phyloP scores from a whole-genome alignment of 2,888 invertebrate genomes.

The Pharmacophagus antenor region DNA sequence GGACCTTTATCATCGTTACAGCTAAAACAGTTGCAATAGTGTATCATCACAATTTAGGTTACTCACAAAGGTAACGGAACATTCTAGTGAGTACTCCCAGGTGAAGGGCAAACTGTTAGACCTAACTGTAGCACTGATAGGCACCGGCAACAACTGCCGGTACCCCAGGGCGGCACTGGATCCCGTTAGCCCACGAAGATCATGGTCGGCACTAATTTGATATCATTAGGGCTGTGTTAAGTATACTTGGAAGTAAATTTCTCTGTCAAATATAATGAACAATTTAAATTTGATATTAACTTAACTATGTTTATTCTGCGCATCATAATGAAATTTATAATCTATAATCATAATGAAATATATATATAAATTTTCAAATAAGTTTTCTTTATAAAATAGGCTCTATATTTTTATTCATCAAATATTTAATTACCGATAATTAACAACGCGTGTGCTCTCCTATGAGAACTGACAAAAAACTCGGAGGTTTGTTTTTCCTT shows the following conservation, averaged over 20 bases:
- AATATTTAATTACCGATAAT: too few species aligned
- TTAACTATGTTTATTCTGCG: too few species aligned
- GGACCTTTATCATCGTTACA: conserved; percentile 8
- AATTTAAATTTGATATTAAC: background rate
- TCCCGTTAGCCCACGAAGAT: conserved; percentile 47
- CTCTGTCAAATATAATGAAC: background rate
- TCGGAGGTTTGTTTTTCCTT: too few species aligned
- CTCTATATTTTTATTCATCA: too few species aligned
- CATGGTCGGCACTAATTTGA: conserved; percentile 43
- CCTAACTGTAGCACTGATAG: conserved; percentile 31
- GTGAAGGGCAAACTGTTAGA: conserved; percentile 30
- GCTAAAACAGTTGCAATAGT: conserved; percentile 14
- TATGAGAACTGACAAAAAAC: too few species aligned
- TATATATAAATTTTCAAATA: too few species aligned
- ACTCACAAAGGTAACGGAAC: conserved; percentile 24
- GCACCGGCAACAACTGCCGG: conserved; percentile 9
- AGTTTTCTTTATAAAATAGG: too few species aligned
- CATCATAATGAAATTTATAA: too few species aligned
- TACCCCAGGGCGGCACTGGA: conserved; percentile 31
- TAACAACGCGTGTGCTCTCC: too few species aligned
- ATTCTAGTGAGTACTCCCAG: conserved; percentile 20
- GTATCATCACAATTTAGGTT: conserved; percentile 16
- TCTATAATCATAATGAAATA: too few species aligned
- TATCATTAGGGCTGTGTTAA: conserved; percentile 30
- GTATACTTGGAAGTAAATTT: background rate